These are phyloP conservation scores for Paralvinella palmiformis DNA, from an alignment of 1,140 invertebrate species.

Conservation along the genomic window DNA sequence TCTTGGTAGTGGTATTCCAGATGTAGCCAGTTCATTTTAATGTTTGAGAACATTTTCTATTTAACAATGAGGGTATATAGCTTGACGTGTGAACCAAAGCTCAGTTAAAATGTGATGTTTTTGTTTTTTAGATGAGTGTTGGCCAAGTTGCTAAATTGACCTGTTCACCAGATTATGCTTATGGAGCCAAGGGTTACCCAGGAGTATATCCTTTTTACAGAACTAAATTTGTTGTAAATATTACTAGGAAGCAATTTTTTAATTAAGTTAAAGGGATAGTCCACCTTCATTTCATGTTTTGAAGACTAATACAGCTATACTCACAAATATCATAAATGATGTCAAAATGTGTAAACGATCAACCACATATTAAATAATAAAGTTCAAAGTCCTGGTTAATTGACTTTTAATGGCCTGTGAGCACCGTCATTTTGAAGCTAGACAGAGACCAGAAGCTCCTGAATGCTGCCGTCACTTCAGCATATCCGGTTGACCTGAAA, in stretches of 20 bases:
- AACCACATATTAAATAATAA: neutral
- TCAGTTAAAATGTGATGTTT: neutral
- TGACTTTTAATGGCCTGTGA: too few relatives aligned
- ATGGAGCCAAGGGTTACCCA: conserved; percentile 76
- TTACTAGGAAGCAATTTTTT: neutral
- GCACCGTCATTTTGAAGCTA: too few relatives aligned
- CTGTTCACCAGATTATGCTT: conserved; percentile 85
- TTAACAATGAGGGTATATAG: neutral
- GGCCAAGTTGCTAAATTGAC: conserved; percentile 77
- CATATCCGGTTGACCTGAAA: too few relatives aligned
- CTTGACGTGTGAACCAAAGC: neutral
- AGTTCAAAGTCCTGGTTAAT: neutral
- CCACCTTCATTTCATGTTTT: too few relatives aligned
- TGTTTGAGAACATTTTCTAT: neutral
- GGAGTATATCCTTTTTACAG: conserved; percentile 58
- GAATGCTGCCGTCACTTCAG: too few relatives aligned
- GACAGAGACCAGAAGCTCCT: too few relatives aligned
- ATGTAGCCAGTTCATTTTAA: neutral
- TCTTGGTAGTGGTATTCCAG: neutral
- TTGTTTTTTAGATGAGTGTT: conserved; percentile 75
- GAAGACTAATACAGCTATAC: too few relatives aligned
- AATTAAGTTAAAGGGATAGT: neutral
- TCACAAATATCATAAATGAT: neutral
- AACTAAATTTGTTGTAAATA: neutral
- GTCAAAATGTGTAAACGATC: neutral